Evolutionary conservation across 2,113 vertebrate species (phyloP), one percentile per base, ranked within the genome.

Genomic region (Myxocyprinus asiaticus): DNA sequence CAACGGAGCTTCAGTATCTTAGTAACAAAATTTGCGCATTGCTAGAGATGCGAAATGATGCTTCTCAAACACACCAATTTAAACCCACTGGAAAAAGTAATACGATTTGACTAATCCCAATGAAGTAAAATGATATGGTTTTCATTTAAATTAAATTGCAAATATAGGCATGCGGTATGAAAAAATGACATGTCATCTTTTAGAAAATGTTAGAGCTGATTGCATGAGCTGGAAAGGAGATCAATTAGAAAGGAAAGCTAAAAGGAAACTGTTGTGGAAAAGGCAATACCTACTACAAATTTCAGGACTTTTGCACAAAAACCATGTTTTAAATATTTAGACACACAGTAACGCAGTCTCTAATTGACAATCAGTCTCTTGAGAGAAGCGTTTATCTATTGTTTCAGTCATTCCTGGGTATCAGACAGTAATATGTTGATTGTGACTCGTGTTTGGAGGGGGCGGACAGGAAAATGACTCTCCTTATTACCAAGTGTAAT

Each of bases 21-120:
- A 83, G 84, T 85, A 85, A 85, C 84, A 70, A 78, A 82, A 85
- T 77, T 62, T 66, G 69, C 64, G 56, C 77, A 84, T 82, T 84
- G 70, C 64, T 74, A 79, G 76, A 58, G 53, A 79, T 56, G 48
- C 4, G 8, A 77, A 55, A 47, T 42, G 17, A 68, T 81, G 68
- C 33, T 81, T 76, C 63, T 79, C 63, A 76, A 66, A 68, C 67
- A 51, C 58, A 73, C 22, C 45, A 55, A 74, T 77, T 74, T 74
- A 59, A 81, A 71, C 14, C n/a, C 65, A 48, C 22, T 17, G 44
- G 11, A 47, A 51, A 33, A 59, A 76, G 51, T 12, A 17, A 66
- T 78, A 71, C 65, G 61, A 78, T 47, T 51, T 45, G 33, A 33
- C 22, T 33, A 33, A 33, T 66, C 66, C 80, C 4, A n/a, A 9